phyloP scores from a whole-genome alignment of 2,888 invertebrate species.

The Thereva nobilitata region DNA sequence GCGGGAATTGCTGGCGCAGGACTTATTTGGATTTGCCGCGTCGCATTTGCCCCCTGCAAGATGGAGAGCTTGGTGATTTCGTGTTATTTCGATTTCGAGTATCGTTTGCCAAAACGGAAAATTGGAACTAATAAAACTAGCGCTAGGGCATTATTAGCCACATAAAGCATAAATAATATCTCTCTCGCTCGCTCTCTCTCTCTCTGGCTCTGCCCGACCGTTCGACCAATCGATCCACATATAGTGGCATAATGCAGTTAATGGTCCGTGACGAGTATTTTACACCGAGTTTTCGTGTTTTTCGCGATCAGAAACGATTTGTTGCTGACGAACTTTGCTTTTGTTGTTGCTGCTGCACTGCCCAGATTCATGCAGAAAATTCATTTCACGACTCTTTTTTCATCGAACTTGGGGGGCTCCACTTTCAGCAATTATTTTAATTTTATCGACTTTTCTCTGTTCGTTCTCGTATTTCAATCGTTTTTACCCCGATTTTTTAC shows the following conservation, averaged over 20 bases:
- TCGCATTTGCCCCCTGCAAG: background rate
- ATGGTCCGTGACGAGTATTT: slow-evolving; percentile 32
- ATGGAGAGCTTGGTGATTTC: background rate
- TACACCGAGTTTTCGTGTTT: slow-evolving; percentile 27
- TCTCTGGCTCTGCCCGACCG: too few relatives aligned
- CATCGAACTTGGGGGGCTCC: slow-evolving; percentile 6
- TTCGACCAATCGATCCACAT: background rate
- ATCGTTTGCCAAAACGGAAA: slow-evolving; percentile 6
- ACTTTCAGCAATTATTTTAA: slow-evolving; percentile 31
- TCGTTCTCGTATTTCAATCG: slow-evolving; percentile 19
- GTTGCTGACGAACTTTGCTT: background rate
- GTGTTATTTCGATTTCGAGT: background rate
- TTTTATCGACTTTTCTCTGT: slow-evolving; percentile 26
- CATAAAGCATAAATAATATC: slow-evolving; percentile 21
- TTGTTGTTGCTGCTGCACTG: background rate
- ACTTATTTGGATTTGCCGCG: background rate
- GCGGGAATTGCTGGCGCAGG: background rate
- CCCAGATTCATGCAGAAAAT: slow-evolving; percentile 4
- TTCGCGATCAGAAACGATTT: slow-evolving; percentile 20
- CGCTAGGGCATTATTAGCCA: slow-evolving; percentile 22
- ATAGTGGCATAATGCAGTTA: slow-evolving; percentile 32
- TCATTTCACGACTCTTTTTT: slow-evolving; percentile 23
- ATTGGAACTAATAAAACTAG: background rate
- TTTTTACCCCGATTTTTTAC: background rate
- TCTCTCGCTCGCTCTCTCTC: background rate